phyloP scores from a whole-genome alignment of 2,888 invertebrate species.

The Tetragnatha montana region DNA sequence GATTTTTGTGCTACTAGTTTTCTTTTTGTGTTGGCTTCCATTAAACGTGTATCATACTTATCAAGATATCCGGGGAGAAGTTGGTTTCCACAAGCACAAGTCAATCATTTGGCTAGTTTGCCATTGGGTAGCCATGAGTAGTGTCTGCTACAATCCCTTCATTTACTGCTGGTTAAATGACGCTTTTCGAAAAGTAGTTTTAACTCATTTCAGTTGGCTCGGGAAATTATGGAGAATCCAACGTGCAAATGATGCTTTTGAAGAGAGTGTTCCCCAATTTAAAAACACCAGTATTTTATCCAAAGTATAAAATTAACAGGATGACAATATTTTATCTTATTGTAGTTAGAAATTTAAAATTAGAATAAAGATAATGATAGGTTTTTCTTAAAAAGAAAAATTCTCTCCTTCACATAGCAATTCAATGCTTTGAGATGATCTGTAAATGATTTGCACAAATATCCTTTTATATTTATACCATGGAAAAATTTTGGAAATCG shows the following conservation, averaged over 20 bases:
- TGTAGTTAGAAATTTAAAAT: no score
- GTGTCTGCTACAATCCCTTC: conserved; percentile 78
- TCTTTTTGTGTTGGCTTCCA: conserved; percentile 78
- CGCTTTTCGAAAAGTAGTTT: conserved; percentile 76
- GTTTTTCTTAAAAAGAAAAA: no score
- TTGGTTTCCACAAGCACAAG: conserved; percentile 74
- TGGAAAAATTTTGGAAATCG: no score
- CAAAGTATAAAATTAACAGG: background rate
- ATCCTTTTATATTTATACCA: no score
- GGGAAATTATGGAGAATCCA: background rate
- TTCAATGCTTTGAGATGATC: no score
- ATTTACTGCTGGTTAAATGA: conserved; percentile 78
- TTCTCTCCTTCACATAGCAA: no score
- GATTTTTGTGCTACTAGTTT: conserved; percentile 77
- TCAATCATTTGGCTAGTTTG: conserved; percentile 76
- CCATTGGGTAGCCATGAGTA: conserved; percentile 78
- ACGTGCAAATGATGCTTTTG: background rate
- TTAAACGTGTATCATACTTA: conserved; percentile 77
- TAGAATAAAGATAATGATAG: no score
- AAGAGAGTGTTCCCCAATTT: background rate
- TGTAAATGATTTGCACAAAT: no score
- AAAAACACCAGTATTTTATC: conserved; percentile 2
- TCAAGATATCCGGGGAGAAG: conserved; percentile 74
- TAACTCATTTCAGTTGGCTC: conserved; percentile 73
- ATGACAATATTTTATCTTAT: no score